Conservation (phyloP, 2,888 invertebrate genomes). For the Elmis aenea region DNA sequence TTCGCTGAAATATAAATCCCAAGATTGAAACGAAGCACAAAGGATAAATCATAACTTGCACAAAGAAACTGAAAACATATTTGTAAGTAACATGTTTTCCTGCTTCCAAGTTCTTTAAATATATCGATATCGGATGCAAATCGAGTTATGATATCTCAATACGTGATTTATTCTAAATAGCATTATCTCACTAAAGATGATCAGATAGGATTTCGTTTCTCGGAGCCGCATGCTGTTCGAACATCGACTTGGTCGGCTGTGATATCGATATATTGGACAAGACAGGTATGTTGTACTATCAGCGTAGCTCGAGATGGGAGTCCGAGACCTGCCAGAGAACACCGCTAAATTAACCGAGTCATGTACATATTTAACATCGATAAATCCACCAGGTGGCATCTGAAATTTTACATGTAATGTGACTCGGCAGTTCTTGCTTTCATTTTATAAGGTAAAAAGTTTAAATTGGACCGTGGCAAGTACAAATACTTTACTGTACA, state of each 20-base stretch:
- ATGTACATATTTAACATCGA: background rate
- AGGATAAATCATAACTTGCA: conserved; percentile 12
- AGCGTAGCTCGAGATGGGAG: background rate
- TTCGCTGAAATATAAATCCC: conserved; percentile 7
- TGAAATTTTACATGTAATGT: no score
- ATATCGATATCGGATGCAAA: conserved; percentile 24
- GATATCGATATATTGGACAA: background rate
- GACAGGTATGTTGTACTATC: background rate
- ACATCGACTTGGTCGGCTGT: conserved; percentile 1
- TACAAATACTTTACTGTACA: no score
- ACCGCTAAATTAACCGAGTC: background rate
- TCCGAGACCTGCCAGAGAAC: background rate
- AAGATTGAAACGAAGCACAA: conserved; percentile 7
- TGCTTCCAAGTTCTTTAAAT: conserved; percentile 17
- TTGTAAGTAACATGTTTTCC: conserved; percentile 16
- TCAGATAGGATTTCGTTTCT: conserved; percentile 12
- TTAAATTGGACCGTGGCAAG: no score
- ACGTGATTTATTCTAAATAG: conserved; percentile 16
- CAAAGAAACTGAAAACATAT: conserved; percentile 13
- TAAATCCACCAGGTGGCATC: background rate
- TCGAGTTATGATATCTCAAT: conserved; percentile 17
- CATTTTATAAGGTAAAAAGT: no score
- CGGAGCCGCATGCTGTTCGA: conserved; percentile 6
- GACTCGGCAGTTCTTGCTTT: no score
- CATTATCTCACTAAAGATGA: conserved; percentile 15